Base-by-base conservation (phyloP, 92 coral and sea anemone genomes). In the Palythoa grandis region DNA sequence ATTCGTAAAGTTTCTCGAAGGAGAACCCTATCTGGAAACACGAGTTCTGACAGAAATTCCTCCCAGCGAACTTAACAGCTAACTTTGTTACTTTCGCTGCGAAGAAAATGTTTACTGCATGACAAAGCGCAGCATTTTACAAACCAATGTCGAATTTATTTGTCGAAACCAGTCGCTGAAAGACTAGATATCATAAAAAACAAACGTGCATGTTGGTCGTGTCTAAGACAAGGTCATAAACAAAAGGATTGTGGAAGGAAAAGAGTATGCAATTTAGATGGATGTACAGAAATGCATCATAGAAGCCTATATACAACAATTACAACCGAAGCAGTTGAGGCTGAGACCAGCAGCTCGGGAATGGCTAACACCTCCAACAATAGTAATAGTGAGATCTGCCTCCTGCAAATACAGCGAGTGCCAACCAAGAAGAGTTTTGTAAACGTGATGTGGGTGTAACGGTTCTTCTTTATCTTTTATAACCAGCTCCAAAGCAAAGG, bases 401-500 rank as follows among this genome's bases (percentile, higher is more conserved):
- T 88, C 50, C 83, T 88, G 74, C 88, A 88, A 83, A 82, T 88
- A 17, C 84, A 88, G 52, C 76, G 88, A 82, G 72, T 88, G n/a
- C 79, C 79, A 52, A 63, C 83, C 35, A 73, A 63, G 50, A 83
- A 83, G 25, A 80, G 88, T 5, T 74, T 65, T 74, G 82, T 63
- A 40, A 88, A 88, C 54, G 83, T 87, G 22, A 56, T 87, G 82
- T 82, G 90, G 90, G 90, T n/a, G 72, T 86, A 87, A 66, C 74
- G 87, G 86, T 15, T 87, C 82, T 56, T 87, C 90, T 39, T 58
- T 87, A 15, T 87, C 66, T 47, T 82, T 87, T 72, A 88, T 87
- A 47, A 87, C 86, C 48, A 78, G 70, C 86, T 52, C 65, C 20
- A 87, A 70, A 54, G 90, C 86, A 56, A 87, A 80, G 56, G 87